Conservation (phyloP, 2,888 invertebrate genomes). For the Phymatocera aterrima region DNA sequence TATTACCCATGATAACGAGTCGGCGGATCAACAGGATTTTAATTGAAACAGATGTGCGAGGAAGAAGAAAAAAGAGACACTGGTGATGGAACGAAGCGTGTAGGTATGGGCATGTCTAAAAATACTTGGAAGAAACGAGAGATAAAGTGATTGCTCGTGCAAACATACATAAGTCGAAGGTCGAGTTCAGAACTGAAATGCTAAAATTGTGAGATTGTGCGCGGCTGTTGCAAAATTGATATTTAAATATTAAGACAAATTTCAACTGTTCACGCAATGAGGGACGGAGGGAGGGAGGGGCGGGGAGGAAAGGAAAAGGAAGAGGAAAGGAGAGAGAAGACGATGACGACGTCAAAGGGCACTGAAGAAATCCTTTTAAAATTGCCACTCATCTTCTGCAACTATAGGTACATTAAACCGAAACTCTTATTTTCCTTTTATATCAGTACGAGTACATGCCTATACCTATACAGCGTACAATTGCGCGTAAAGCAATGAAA, state of each 20-base stretch:
- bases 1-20: background rate
- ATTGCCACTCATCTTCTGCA: constrained; percentile 31
- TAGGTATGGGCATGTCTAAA: background rate
- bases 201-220: background rate
- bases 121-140: constrained; percentile 9
- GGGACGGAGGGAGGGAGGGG: background rate
- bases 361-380: constrained; percentile 13
- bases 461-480: background rate
- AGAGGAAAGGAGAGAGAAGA: no score
- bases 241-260: constrained; percentile 9
- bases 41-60: background rate
- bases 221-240: constrained; percentile 17
- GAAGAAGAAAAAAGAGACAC: background rate
- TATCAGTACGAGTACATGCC: background rate
- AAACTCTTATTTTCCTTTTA: background rate
- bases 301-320: no score
- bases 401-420: constrained; percentile 6
- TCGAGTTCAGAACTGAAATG: constrained; percentile 15
- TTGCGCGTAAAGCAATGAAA: no score
- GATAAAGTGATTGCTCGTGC: constrained; percentile 19
- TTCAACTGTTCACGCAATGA: background rate
- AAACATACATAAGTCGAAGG: constrained; percentile 26
- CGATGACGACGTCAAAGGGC: constrained; percentile 41
- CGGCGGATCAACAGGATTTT: background rate
- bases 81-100: background rate